These are phyloP conservation scores for Tautogolabrus adspersus DNA, from an alignment of 2,113 vertebrate species.

Conservation along the genomic window DNA sequence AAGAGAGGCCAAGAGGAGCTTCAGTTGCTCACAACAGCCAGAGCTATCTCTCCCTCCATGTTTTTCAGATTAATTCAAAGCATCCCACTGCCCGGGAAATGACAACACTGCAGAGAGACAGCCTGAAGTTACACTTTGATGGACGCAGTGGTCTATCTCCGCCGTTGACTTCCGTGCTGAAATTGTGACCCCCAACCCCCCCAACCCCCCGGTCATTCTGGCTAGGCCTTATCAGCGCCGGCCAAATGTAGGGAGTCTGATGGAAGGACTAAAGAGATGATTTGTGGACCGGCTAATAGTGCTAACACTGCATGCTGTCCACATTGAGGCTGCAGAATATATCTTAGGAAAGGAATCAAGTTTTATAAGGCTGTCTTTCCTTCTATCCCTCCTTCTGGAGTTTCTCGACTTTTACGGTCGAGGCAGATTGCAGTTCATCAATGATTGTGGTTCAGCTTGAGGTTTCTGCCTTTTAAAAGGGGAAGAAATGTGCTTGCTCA, in stretches of 20 bases:
- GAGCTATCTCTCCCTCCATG: conserved; percentile 65
- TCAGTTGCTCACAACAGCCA: conserved; percentile 37
- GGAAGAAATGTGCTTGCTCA: no score
- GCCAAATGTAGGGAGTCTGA: conserved; percentile 70
- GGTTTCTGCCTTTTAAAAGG: no score
- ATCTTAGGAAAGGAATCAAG: conserved; percentile 14
- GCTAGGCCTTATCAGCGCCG: conserved; percentile 68
- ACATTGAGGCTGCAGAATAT: conserved; percentile 47
- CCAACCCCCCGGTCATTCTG: conserved; percentile 65
- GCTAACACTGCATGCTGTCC: conserved; percentile 46
- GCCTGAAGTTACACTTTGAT: conserved; percentile 82
- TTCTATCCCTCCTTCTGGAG: no score
- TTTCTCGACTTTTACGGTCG: no score
- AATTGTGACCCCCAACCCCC: conserved; percentile 65
- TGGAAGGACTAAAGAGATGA: conserved; percentile 64
- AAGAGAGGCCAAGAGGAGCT: conserved; percentile 61
- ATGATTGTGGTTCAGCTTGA: no score
- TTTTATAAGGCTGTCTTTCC: conserved; percentile 11
- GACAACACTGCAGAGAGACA: conserved; percentile 71
- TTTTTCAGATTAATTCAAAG: conserved; percentile 80
- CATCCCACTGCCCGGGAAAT: conserved; percentile 67
- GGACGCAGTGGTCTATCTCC: conserved; percentile 76
- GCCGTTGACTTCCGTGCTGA: conserved; percentile 70
- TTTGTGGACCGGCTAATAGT: conserved; percentile 64
- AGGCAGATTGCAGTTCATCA: no score